Conservation (phyloP, 2,888 invertebrate genomes). For the Cecidostiba fungosa region DNA sequence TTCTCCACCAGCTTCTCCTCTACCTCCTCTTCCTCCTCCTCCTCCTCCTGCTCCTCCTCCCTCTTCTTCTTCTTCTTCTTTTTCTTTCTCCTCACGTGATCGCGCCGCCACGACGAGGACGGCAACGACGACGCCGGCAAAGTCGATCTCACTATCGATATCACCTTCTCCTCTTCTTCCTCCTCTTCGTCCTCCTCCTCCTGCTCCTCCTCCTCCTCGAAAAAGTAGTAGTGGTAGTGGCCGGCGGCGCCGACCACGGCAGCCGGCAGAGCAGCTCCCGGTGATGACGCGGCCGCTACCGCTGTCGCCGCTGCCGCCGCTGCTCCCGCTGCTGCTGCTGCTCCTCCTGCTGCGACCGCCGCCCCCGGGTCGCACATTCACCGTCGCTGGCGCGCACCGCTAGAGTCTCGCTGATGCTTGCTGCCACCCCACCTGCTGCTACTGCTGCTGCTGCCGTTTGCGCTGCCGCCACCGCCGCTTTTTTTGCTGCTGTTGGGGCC, state of each 20-base stretch:
- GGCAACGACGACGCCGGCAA: conserved; percentile 57
- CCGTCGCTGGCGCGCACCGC: conserved; percentile 48
- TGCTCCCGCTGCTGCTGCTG: conserved; percentile 67
- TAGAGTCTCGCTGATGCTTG: conserved; percentile 40
- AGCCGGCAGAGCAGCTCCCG: conserved; percentile 51
- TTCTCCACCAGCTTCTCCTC: conserved; percentile 64
- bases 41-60: conserved; percentile 78
- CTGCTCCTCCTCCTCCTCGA: conserved; percentile 30
- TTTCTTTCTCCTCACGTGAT: conserved; percentile 27
- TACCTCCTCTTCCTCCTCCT: conserved; percentile 64
- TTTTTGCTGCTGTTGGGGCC: conserved; percentile 2
- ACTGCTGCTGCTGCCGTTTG: conserved; percentile 40
- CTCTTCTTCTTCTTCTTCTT: conserved; percentile 13
- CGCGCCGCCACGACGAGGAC: conserved; percentile 26
- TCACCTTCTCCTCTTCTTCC: neutral
- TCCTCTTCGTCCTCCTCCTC: neutral
- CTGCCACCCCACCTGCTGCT: conserved; percentile 52
- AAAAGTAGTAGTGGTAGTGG: conserved; percentile 63
- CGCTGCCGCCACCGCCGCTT: conserved; percentile 10
- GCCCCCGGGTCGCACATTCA: conserved; percentile 67
- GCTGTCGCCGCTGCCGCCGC: conserved; percentile 34
- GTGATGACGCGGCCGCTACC: conserved; percentile 30
- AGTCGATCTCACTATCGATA: conserved; percentile 38
- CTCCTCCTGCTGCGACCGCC: conserved; percentile 57
- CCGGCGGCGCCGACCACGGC: conserved; percentile 14